Conservation (phyloP, 2,113 vertebrate species). For the Chloebia gouldiae region DNA sequence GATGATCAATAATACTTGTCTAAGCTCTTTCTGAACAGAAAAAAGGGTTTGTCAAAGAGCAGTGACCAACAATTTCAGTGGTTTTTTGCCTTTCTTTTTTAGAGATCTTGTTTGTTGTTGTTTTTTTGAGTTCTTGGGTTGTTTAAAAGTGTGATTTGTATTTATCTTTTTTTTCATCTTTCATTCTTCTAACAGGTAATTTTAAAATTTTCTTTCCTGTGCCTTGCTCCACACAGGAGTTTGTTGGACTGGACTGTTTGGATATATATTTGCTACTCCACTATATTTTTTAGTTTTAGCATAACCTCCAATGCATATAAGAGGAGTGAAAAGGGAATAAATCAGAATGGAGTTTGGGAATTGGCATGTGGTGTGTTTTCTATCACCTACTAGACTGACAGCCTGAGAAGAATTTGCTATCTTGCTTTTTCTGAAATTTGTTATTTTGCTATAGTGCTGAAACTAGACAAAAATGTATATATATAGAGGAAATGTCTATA, state of each 20-base stretch:
- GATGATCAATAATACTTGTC: background rate
- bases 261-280: background rate
- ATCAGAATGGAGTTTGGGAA: background rate
- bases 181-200: background rate
- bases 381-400: background rate
- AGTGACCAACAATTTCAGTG: background rate
- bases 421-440: background rate
- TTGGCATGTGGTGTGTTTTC: background rate
- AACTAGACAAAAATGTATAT: background rate
- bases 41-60: background rate
- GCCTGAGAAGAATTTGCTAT: background rate
- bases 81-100: background rate
- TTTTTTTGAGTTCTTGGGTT: background rate
- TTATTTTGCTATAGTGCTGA: background rate
- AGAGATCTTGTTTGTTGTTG: background rate
- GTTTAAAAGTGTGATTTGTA: background rate
- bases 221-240: background rate
- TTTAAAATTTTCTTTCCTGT: background rate
- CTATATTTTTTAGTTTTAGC: background rate
- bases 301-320: background rate
- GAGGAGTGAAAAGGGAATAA: background rate
- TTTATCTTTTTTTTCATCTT: background rate
- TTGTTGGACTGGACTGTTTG: background rate
- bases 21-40: background rate
- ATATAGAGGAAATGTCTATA: background rate